Conservation (phyloP, 35 echinoderm and acorn worm species). For the Ophioderma brevispina region DNA sequence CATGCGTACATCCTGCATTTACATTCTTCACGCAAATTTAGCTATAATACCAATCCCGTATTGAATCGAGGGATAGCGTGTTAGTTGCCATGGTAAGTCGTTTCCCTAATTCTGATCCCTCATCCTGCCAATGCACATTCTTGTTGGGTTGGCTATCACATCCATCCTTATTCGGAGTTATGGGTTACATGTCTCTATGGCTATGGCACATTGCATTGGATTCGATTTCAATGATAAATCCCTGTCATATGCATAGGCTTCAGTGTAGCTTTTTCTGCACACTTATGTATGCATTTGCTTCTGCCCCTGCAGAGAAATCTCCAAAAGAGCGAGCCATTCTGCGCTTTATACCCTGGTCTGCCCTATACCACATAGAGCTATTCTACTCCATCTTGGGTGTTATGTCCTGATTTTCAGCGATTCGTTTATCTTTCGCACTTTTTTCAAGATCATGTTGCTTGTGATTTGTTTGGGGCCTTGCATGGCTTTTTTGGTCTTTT, state of each 20-base stretch:
- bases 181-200: conserved; percentile 77
- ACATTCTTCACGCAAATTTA: conserved; percentile 25
- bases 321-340: not conserved
- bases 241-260: conserved; percentile 78
- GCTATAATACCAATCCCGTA: conserved; percentile 55
- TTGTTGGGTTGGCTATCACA: conserved; percentile 43
- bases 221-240: conserved; percentile 76
- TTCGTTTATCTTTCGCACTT: conserved; percentile 68
- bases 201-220: conserved; percentile 61
- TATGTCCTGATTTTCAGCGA: conserved; percentile 7
- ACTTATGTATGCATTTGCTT: conserved; percentile 66
- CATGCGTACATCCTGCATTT: conserved; percentile 58
- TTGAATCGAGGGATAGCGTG: conserved; percentile 65
- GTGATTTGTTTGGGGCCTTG: conserved; percentile 63
- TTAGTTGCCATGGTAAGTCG: conserved; percentile 56
- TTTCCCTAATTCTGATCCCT: conserved; percentile 68
- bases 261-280: conserved; percentile 83
- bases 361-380: conserved; percentile 61
- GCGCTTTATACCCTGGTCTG: conserved; percentile 54
- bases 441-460: conserved; percentile 79
- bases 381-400: conserved; percentile 59
- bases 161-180: conserved; percentile 64
- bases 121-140: conserved; percentile 20
- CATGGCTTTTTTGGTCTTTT: conserved; percentile 73
- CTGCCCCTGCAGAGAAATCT: not conserved